Conservation (phyloP, 2,888 invertebrate species). For the Dryococelus australis region DNA sequence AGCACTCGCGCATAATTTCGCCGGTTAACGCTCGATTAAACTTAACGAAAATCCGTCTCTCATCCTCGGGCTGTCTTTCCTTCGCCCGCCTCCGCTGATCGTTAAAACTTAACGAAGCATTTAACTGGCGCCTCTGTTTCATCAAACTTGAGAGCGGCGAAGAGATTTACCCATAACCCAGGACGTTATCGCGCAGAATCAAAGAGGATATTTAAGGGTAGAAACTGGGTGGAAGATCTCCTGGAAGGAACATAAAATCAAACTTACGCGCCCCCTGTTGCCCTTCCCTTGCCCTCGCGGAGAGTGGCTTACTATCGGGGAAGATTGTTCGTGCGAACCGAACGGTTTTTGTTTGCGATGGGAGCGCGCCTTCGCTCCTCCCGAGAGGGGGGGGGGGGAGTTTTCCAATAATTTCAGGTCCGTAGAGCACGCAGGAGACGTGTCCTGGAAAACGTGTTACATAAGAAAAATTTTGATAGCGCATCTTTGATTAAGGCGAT, state of each 20-base stretch:
- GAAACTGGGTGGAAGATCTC: background rate
- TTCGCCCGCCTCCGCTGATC: background rate
- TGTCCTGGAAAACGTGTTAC: background rate
- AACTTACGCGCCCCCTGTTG: background rate
- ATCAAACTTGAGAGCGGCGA: background rate
- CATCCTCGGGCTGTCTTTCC: background rate
- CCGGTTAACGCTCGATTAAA: background rate
- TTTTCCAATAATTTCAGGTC: background rate
- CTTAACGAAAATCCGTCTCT: background rate
- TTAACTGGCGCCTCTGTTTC: background rate
- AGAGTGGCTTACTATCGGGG: background rate
- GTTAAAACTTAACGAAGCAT: slow-evolving; percentile 5
- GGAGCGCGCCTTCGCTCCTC: background rate
- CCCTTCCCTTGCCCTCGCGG: background rate
- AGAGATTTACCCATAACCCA: background rate
- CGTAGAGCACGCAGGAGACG: background rate
- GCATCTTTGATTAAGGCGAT: background rate
- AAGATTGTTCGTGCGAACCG: slow-evolving; percentile 3
- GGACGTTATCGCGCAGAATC: background rate
- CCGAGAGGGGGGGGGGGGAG: background rate
- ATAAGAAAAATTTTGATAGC: background rate
- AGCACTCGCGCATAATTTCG: background rate
- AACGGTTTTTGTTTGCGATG: background rate
- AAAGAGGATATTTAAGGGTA: background rate
- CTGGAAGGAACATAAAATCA: slow-evolving; percentile 10